Base-by-base conservation (phyloP, 1,140 invertebrate species). In the Bombus pyrosoma region DNA sequence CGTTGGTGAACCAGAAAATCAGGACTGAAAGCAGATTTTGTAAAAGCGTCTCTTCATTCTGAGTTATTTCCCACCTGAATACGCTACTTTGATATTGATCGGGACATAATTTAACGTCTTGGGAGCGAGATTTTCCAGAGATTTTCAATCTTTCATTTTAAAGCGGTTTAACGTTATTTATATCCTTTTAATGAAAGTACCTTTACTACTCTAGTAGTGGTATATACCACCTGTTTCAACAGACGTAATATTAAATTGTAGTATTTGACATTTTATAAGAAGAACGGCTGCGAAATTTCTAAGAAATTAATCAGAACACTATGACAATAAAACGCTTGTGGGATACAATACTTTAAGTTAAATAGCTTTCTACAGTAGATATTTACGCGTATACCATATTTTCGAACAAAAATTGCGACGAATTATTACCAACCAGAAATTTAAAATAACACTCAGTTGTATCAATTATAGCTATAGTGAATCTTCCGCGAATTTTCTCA, bases 1-100 rank as follows among this genome's bases (percentile, higher is more conserved):
- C 62, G 41, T 64, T n/a, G 75, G 75, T 18, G 37, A 66, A 59
- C 59, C 57, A 41, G 37, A 64, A 66, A 78, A 64, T 78, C 28
- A 43, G 47, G 59, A 64, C 18, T 25, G 75, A 41, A 64, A 28
- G 74, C 53, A 59, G 37, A 78, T 78, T 78, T 78, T 66, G 15
- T 39, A 13, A 64, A 66, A 64, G 57, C 53, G 41, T 28, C 75
- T 39, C 39, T 43, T 78, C 57, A 32, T 64, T 78, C 28, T n/a
- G 57, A 76, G 53, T 76, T 76, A 59, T 59, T 76, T 25, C 47
- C 73, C 32, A 57, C 47, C 22, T 37, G 73, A 75, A 75, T 75
- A 75, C 32, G 43, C 73, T 57, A 75, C 43, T 75, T 47, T 53
- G 22, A n/a, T 37, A 75, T 75, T 32, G 74, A 59, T 59, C 47